phyloP scores from a whole-genome alignment of 2,888 invertebrate species.

The Monochamus alternatus region DNA sequence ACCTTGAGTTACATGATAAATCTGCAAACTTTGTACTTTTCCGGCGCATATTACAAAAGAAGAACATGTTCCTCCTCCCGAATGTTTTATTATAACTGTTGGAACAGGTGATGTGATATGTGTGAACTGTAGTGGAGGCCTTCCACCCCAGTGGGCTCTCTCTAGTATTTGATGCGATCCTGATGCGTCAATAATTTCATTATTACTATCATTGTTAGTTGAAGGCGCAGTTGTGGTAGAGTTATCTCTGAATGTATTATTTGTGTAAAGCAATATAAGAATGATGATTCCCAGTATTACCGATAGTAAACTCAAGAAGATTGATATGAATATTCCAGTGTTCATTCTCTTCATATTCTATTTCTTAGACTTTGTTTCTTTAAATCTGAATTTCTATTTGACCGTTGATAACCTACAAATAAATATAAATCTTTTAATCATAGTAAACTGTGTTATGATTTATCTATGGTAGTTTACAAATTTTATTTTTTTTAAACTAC shows the following conservation, averaged over 20 bases:
- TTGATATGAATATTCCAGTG: constrained; percentile 6
- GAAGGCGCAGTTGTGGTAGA: constrained; percentile 16
- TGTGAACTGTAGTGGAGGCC: constrained; percentile 67
- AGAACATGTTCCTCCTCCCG: constrained; percentile 71
- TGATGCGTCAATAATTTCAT: background rate
- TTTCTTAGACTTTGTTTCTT: constrained; percentile 13
- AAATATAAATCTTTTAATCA: background rate
- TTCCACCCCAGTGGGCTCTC: constrained; percentile 75
- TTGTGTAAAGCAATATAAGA: constrained; percentile 1
- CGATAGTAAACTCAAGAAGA: background rate
- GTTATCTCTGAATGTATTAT: background rate
- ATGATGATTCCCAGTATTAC: constrained; percentile 4
- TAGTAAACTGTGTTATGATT: background rate
- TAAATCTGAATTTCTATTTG: constrained; percentile 18
- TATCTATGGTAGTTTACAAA: too few species aligned
- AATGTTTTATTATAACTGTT: constrained; percentile 72
- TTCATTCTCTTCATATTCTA: constrained; percentile 6
- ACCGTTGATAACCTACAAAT: constrained; percentile 24
- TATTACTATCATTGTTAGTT: background rate
- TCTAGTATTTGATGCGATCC: constrained; percentile 41
- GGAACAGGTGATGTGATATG: constrained; percentile 37
- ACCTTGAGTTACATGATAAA: background rate
- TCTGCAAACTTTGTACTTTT: constrained; percentile 67
- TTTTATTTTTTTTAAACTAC: too few species aligned
- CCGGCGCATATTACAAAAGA: constrained; percentile 71